These are phyloP conservation scores for Pocillopora verrucosa DNA, from an alignment of 64 coral and sea anemone species.

Conservation along the genomic window DNA sequence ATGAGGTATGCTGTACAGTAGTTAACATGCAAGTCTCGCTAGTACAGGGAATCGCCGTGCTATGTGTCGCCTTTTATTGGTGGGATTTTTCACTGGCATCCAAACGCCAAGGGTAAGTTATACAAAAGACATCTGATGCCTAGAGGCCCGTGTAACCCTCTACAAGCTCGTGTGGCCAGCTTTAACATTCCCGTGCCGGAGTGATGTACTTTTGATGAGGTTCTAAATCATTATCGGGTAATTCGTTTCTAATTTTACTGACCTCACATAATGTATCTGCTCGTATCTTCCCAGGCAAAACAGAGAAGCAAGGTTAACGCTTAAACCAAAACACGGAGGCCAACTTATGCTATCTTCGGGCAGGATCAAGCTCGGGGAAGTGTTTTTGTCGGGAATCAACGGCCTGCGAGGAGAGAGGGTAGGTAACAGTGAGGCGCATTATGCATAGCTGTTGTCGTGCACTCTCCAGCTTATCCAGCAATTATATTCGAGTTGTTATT, in stretches of 20 bases:
- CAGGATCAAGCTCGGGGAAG: conserved; percentile 58
- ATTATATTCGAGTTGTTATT: conserved; percentile 4
- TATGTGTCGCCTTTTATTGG: conserved; percentile 22
- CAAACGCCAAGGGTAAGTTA: conserved; percentile 10
- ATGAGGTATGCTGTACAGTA: conserved; percentile 7
- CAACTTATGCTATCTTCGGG: conserved; percentile 31
- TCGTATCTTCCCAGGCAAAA: conserved; percentile 3
- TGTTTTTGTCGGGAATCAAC: conserved; percentile 54
- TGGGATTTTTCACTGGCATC: neutral
- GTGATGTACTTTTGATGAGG: conserved; percentile 44
- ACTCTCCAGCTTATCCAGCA: neutral
- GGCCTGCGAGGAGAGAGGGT: conserved; percentile 52
- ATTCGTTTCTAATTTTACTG: conserved; percentile 29
- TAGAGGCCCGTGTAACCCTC: too few relatives aligned
- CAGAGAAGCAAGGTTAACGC: conserved; percentile 11
- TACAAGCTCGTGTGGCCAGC: neutral
- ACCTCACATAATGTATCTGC: neutral
- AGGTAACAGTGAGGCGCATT: neutral
- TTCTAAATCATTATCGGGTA: conserved; percentile 30
- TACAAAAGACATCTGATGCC: neutral
- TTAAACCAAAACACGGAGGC: neutral
- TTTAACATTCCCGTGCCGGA: neutral
- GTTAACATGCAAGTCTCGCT: conserved; percentile 7
- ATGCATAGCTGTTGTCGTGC: neutral
- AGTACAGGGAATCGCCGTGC: conserved; percentile 10